Evolutionary conservation across 1,140 invertebrate genomes (phyloP).

Genomic region (Potamilus streckersoni): DNA sequence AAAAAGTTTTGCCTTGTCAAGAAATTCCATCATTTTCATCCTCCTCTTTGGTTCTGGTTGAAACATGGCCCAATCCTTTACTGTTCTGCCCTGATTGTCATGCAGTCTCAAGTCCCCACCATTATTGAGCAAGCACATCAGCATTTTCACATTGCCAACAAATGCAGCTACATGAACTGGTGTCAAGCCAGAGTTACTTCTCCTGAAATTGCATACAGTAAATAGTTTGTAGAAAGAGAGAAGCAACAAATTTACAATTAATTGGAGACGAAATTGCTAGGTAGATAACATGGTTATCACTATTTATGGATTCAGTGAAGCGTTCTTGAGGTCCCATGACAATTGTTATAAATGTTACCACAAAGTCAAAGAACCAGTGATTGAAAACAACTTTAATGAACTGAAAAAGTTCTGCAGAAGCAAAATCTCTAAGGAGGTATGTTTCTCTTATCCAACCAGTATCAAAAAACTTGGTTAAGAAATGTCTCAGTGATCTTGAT

Average conservation of each 20-base stretch:
- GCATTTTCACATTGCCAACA: constrained; percentile 57
- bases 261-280: not conserved
- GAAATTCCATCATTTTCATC: constrained; percentile 51
- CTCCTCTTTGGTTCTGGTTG: constrained; percentile 49
- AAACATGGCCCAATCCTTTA: constrained; percentile 59
- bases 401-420: too few relatives aligned
- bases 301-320: too few relatives aligned
- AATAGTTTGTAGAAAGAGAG: not conserved
- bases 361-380: too few relatives aligned
- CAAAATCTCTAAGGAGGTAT: too few relatives aligned
- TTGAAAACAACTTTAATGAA: too few relatives aligned
- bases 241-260: not conserved
- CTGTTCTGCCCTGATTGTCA: constrained; percentile 57
- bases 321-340: too few relatives aligned
- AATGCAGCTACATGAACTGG: constrained; percentile 68
- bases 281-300: too few relatives aligned
- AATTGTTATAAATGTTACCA: too few relatives aligned
- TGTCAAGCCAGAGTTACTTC: constrained; percentile 59
- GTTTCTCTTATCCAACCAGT: too few relatives aligned
- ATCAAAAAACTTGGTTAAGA: too few relatives aligned
- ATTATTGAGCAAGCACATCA: constrained; percentile 62
- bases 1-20: constrained; percentile 50
- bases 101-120: constrained; percentile 68
- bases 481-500: too few relatives aligned
- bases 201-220: constrained; percentile 31